Conservation (phyloP, 2,888 invertebrate species). For the Drosophila paracracens region DNA sequence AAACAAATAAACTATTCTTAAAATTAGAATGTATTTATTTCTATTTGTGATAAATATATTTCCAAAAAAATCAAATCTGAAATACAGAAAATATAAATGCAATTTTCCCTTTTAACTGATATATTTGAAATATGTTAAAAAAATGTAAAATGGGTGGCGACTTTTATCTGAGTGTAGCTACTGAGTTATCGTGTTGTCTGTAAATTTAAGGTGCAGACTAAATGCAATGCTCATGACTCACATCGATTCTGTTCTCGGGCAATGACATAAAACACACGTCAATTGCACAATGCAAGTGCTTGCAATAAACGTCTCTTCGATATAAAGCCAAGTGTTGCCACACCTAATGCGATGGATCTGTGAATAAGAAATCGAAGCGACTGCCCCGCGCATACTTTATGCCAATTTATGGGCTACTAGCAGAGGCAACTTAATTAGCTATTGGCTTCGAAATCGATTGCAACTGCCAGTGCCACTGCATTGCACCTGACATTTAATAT, state of each 20-base stretch:
- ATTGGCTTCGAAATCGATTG: constrained; percentile 51
- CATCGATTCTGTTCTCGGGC: constrained; percentile 57
- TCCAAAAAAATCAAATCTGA: neutral
- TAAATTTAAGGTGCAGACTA: constrained; percentile 64
- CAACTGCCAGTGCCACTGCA: constrained; percentile 55
- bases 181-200: constrained; percentile 63
- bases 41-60: neutral
- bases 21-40: neutral
- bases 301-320: constrained; percentile 40
- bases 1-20: neutral
- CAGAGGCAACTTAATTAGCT: constrained; percentile 74
- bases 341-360: constrained; percentile 25
- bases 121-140: neutral
- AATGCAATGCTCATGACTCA: constrained; percentile 70
- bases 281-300: constrained; percentile 28
- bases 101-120: too few species aligned
- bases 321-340: constrained; percentile 36
- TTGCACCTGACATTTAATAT: constrained; percentile 78
- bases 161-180: neutral
- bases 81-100: fast-evolving
- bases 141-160: neutral
- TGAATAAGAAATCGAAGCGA: constrained; percentile 2
- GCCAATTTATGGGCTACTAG: constrained; percentile 41
- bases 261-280: constrained; percentile 66
- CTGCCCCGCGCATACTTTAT: constrained; percentile 66